Base-by-base conservation (phyloP, 2,797 vertebrate species). In the Rhinatrema bivittatum region DNA sequence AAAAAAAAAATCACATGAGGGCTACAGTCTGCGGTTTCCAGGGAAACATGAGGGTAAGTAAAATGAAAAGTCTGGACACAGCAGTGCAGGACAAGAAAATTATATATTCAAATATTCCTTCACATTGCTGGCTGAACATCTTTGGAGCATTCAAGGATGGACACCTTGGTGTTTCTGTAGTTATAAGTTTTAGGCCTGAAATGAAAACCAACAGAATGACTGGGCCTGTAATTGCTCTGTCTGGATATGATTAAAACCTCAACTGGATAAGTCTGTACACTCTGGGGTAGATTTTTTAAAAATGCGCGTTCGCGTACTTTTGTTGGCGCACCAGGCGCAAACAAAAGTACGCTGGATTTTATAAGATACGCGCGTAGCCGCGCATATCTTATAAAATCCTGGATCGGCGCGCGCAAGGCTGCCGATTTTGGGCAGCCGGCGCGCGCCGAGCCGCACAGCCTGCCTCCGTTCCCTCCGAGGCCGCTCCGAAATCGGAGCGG, bases 21-120 rank as follows among this genome's bases (percentile, higher is more conserved):
- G 25, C 28, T 14, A 24, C 39, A 20, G 23, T 14, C 20, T 29
- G 5, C 10, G 34, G 24, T 59, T 56, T 55, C 50, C 42, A 32
- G 41, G 38, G 39, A 59, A 52, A 49, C n/a, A 23, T 34, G 7
- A n/a, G 10, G 53, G 50, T 43, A 53, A 46, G 50, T 5, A 32
- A 50, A 37, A 5, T 22, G 10, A 46, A 56, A 5, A 40, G 21
- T 37, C 42, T 42, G 11, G 19, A 42, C 20, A 31, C 4, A 28
- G 4, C 3, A 37, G 2, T 11, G 21, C 5, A 40, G 60, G 60
- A 24, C 36, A 16, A 56, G 10, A 13, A 29, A 10, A 45, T 1
- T 6, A 31, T 27, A 13, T 51, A 41, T 49, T 45, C 6, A 45
- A 40, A 45, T 34, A 4, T n/a, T n/a, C n/a, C n/a, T n/a, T n/a